Evolutionary conservation across 2,797 vertebrate species (phyloP).

Genomic region (Spinibarbus caldwelli): DNA sequence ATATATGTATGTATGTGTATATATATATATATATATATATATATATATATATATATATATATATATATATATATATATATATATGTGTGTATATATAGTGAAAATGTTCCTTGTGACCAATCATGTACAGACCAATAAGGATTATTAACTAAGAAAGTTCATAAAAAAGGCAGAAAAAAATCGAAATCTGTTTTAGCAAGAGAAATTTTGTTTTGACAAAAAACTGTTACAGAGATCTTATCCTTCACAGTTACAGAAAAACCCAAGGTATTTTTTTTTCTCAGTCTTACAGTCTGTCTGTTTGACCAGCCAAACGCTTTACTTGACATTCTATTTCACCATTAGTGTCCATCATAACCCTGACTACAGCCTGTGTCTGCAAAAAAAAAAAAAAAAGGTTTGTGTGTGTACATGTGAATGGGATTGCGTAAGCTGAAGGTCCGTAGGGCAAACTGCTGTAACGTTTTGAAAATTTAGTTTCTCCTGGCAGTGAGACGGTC

Average conservation of each 20-base stretch:
- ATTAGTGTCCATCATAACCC: constrained; percentile 55
- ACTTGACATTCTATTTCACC: constrained; percentile 45
- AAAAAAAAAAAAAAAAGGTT: not conserved
- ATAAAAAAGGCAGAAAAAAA: not conserved
- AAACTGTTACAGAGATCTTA: not conserved
- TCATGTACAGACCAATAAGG: not conserved
- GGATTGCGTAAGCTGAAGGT: constrained; percentile 17
- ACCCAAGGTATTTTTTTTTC: constrained; percentile 9
- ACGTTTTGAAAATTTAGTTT: constrained; percentile 43
- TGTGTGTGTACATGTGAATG: constrained; percentile 31
- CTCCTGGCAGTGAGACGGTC: constrained; percentile 27
- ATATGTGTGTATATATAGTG: too few species aligned
- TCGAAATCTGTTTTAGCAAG: not conserved
- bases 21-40: too few species aligned
- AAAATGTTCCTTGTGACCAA: not conserved
- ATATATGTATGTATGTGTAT: too few species aligned
- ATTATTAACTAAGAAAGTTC: not conserved
- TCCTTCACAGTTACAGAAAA: constrained; percentile 25
- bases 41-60: too few species aligned
- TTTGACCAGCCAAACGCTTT: constrained; percentile 34
- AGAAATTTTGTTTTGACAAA: not conserved
- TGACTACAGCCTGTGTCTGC: constrained; percentile 29
- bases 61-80: too few species aligned
- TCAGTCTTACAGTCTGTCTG: constrained; percentile 46
- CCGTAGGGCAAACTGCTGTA: constrained; percentile 28